Base-by-base conservation (phyloP, 2,888 invertebrate genomes). In the Ormyrus nitidulus region DNA sequence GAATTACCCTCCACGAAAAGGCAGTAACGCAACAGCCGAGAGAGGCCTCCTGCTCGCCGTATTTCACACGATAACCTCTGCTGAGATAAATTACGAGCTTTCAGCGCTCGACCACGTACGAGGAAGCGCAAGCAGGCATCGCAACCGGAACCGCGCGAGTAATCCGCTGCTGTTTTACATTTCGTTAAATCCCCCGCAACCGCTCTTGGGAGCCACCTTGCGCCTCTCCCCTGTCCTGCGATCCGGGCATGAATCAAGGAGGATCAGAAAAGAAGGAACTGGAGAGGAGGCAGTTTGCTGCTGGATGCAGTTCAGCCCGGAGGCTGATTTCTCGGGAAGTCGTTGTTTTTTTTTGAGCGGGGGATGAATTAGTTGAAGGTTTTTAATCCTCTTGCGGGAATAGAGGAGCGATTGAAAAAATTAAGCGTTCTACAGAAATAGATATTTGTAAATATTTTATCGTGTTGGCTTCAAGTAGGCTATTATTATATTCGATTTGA, bases 1-100 rank as follows among this genome's bases (percentile, higher is more conserved):
- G 58, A 78, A 59, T 78, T 78, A 72, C 78, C 44, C 72, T 72
- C 72, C 53, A 59, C 61, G 66, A 78, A 72, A 74, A 72, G 58
- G 44, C 53, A 19, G 19, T 2, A 1, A 2, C 19, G 34, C 56
- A 7, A 54, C 54, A 13, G 13, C 13, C 13, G 19, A 19, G 34
- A 34, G 34, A 34, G 34, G 34, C 34, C 34, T 34, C 34, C 49
- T 8, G n/a, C 34, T 34, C 34, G 54, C 51, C 61, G 61, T 61
- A 61, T 73, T 49, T 65, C 44, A 65, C 44, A 19, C 58, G 58
- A 59, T n/a, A 58, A 44, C 48, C 13, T 69, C 2, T 48, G 48
- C n/a, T 0, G 3, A 3, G 49, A 73, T 79, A 62, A 79, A 79
- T 79, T 56, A 72, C 51, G 62, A 79, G 64, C 66, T 79, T 79